Base-by-base conservation (phyloP, 1,140 invertebrate genomes). In the Drosophila micromelanica region DNA sequence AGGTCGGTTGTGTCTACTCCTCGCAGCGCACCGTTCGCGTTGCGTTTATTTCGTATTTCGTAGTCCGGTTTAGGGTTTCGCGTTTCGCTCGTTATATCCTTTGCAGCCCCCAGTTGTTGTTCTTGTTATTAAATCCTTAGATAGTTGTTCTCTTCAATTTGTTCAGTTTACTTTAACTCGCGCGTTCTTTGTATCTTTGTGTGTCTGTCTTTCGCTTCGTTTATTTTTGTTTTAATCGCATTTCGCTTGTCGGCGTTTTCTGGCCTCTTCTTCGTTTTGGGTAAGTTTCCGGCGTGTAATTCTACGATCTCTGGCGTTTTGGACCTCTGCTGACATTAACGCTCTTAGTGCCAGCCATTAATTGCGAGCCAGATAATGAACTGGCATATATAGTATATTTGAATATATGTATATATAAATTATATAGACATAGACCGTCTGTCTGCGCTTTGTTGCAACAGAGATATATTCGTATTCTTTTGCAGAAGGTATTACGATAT, bases 1-100 rank as follows among this genome's bases (percentile, higher is more conserved):
- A 84, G 89, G 90, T 89, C 90, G 90, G 90, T 85, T 85, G 90
- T 91, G 80, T 89, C 38, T 46, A 52, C 2, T 71, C 30, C 67
- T 60, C 48, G 60, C 52, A 15, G 45, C 49, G 30, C 63, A 73
- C 64, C 30, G 46, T 56, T 49, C 80, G 80, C 72, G 75, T 80
- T 71, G 80, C 77, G 77, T 90, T 67, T 63, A 64, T 42, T 23
- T 59, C 63, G 67, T 32, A 17, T 15, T 42, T 56, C 67, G 76
- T 67, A 73, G 73, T 62, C 56, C 77, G 46, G 63, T 74, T 78
- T 54, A 55, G n/a, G 32, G 38, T 61, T 60, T 67, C 71, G 64
- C 37, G 67, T 71, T 70, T 51, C 9, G 12, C 20, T 65, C 55
- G 20, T 67, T 69, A 42, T 13, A 56, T 45, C 61, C 52, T 57